phyloP scores from a whole-genome alignment of 2,797 vertebrate genomes.

The Melanotaenia nigrans region DNA sequence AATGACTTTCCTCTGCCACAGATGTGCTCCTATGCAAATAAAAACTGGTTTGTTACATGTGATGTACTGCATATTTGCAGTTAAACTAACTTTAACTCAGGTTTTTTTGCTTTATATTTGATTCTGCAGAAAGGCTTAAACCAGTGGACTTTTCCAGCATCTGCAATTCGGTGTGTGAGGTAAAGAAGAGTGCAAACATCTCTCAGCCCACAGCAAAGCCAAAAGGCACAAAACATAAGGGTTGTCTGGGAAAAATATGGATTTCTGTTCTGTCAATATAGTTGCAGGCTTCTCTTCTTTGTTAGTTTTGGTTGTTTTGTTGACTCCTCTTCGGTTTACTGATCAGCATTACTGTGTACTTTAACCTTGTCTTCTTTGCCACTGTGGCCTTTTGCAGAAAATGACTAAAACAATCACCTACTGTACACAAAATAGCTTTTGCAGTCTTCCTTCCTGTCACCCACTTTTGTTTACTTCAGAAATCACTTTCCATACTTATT shows the following conservation, averaged over 20 bases:
- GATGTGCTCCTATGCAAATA: not conserved
- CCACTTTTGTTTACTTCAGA: not conserved
- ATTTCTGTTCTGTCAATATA: conserved; percentile 27
- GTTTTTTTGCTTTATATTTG: not conserved
- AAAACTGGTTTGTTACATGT: conserved; percentile 10
- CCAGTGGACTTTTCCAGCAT: conserved; percentile 87
- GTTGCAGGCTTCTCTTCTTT: conserved; percentile 28
- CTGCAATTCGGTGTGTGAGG: conserved; percentile 90
- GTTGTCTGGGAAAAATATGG: conserved; percentile 47
- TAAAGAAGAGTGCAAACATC: conserved; percentile 66
- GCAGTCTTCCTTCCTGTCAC: not conserved
- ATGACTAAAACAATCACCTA: conserved; percentile 8
- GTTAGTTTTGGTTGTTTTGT: conserved; percentile 19
- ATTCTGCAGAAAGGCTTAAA: conserved; percentile 84
- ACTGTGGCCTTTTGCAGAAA: conserved; percentile 12
- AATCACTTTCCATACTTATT: not conserved
- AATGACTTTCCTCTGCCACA: not conserved
- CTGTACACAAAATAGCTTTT: not conserved
- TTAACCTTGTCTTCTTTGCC: conserved; percentile 22
- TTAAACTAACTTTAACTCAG: not conserved
- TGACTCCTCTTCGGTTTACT: conserved; percentile 14
- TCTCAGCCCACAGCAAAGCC: conserved; percentile 12
- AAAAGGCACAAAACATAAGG: conserved; percentile 24
- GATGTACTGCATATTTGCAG: not conserved
- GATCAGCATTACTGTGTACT: conserved; percentile 34